Base-by-base conservation (phyloP, 2,888 invertebrate species). In the Tetanocera ferruginea region DNA sequence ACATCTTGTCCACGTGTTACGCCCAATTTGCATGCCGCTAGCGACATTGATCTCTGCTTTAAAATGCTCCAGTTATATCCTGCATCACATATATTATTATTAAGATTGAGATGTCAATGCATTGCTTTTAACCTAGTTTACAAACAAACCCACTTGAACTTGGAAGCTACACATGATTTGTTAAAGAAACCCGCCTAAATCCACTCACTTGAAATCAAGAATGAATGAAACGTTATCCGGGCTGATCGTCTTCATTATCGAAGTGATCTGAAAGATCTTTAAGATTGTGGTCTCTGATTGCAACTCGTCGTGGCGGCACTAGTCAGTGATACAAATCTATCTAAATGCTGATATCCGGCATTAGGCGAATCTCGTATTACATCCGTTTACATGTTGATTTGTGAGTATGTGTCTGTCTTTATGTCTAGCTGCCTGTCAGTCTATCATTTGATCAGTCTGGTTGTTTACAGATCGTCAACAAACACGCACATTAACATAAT, bases 401-500 rank as follows among this genome's bases (percentile, higher is more conserved):
- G 37, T 66, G 28, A 31, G n/a, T 34, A 37, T 11, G 37, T 66
- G 34, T 31, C 17, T 66, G 19, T 66, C 66, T 28, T 5, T 62
- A n/a, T 64, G 66, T 11, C 37, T 64, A n/a, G 11, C 64, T 66
- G 34, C 17, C 19, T 66, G 66, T 43, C 66, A 19, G 66, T 66
- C 43, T 67, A 37, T 19, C 19, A 11, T 23, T 60, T 28, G 31
- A 19, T 34, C 31, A 19, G 28, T 67, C 67, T 67, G 23, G 34
- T 67, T 23, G 14, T 67, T 37, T 37, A 67, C 67, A 37, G 19
- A 34, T 67, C 67, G 51, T 67, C 67, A 55, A 19, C 55, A 57
- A 57, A 76, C 78, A 78, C 72, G 71, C 76, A 72, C 64, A 78
- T 78, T 78, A 78, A 71, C 76, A 78, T 78, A 78, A 76, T 76